Conservation (phyloP, 1,140 invertebrate species). For the Cyclargus thomasi region DNA sequence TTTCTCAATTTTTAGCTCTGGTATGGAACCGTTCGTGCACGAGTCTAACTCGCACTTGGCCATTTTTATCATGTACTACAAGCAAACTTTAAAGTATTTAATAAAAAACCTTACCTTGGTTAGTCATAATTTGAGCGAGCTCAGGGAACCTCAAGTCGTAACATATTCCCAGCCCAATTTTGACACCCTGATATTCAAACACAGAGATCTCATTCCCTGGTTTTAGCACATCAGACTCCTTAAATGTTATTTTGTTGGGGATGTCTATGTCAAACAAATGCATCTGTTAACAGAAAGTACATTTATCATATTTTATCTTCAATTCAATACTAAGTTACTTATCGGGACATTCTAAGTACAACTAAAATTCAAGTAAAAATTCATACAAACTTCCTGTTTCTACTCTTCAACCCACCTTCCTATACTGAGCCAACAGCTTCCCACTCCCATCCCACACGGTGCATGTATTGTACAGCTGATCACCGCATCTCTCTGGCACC, state of each 20-base stretch:
- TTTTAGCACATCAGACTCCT: constrained; percentile 90
- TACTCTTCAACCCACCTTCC: constrained; percentile 76
- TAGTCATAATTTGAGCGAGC: constrained; percentile 88
- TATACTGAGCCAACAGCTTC: constrained; percentile 82
- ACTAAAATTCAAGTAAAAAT: background rate
- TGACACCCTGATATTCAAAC: constrained; percentile 84
- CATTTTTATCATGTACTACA: no score
- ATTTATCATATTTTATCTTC: no score
- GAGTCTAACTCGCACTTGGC: no score
- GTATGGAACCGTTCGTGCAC: no score
- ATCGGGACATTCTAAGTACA: no score
- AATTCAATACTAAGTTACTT: no score
- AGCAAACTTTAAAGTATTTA: no score
- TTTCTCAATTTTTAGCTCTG: no score
- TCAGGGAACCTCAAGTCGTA: constrained; percentile 96
- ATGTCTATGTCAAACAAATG: constrained; percentile 98
- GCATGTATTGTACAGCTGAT: constrained; percentile 90
- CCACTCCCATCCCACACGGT: constrained; percentile 91
- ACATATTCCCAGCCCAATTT: constrained; percentile 94
- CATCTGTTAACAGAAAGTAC: constrained; percentile 74
- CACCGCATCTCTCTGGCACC: constrained; percentile 85
- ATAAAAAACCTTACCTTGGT: constrained; percentile 80
- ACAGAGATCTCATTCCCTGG: constrained; percentile 85
- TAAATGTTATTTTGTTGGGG: constrained; percentile 93
- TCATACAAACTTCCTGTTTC: background rate